Conservation (phyloP, 2,888 invertebrate species). For the Acrobasis repandana region DNA sequence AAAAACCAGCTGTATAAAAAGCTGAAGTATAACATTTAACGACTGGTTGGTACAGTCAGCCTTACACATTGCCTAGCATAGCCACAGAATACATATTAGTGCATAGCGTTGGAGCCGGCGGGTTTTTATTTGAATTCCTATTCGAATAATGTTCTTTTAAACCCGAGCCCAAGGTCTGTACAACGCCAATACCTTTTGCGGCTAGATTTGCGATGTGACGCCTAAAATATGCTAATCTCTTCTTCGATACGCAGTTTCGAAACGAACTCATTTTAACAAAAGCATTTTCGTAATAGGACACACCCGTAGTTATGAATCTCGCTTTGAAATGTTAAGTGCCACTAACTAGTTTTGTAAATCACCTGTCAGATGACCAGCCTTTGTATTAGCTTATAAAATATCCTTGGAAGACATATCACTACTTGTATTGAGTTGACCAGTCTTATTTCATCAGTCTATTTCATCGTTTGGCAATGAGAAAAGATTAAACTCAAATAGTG, state of each 20-base stretch:
- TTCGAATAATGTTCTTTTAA: slow-evolving; percentile 22
- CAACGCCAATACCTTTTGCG: slow-evolving; percentile 45
- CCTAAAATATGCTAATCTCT: slow-evolving; percentile 55
- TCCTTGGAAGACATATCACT: slow-evolving; percentile 29
- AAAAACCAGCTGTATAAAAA: background rate
- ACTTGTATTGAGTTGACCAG: slow-evolving; percentile 1
- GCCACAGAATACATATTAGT: no score
- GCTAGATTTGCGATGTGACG: slow-evolving; percentile 46
- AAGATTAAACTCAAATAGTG: background rate
- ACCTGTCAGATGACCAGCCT: slow-evolving; percentile 19
- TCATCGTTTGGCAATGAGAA: slow-evolving; percentile 4
- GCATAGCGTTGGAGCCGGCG: slow-evolving; percentile 18
- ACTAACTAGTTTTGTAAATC: slow-evolving; percentile 40
- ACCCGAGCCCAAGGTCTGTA: slow-evolving; percentile 1
- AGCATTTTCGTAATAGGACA: slow-evolving; percentile 48
- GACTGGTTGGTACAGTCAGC: slow-evolving; percentile 14
- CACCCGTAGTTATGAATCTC: slow-evolving; percentile 40
- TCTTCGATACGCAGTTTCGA: slow-evolving; percentile 43
- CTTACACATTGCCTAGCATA: slow-evolving; percentile 5
- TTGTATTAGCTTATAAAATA: slow-evolving; percentile 24
- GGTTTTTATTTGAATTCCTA: slow-evolving; percentile 41
- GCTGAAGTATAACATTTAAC: background rate
- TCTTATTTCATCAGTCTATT: slow-evolving; percentile 1
- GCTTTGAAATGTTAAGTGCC: slow-evolving; percentile 48
- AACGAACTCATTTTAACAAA: slow-evolving; percentile 44